Percentiles rank a stretch among this genome's conserved stretches.
These are phyloP conservation scores for Myotis planiceps DNA, from an alignment of 2,797 vertebrate genomes.

Conservation along the genomic window DNA sequence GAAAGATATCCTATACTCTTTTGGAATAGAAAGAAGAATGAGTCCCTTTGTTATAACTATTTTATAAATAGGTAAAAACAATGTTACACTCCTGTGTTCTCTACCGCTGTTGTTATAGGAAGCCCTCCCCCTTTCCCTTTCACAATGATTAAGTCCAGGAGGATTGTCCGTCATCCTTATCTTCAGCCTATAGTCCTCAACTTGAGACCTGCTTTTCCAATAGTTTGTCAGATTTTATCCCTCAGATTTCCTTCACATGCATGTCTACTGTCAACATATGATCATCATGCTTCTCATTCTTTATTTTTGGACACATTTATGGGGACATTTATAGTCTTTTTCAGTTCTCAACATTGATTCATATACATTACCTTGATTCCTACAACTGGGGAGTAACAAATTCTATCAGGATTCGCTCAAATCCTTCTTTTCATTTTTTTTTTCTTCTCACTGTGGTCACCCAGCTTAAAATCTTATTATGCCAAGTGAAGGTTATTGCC, in stretches of 20 bases:
- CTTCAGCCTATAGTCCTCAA: background rate
- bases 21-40: background rate
- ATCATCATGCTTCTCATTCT: background rate
- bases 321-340: background rate
- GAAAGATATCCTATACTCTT: background rate
- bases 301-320: background rate
- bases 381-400: background rate
- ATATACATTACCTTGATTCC: background rate
- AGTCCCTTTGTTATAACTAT: background rate
- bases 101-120: background rate
- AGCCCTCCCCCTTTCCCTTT: background rate
- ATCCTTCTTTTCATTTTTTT: background rate
- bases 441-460: background rate
- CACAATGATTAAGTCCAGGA: background rate
- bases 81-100: background rate
- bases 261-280: background rate
- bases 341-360: background rate
- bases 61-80: conserved; percentile 42
- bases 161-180: accelerated
- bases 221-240: background rate
- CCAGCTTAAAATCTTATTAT: conserved; percentile 21
- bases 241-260: background rate
- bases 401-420: background rate
- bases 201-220: background rate
- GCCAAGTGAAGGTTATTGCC: background rate